Evolutionary conservation across 2,888 invertebrate genomes (phyloP), one percentile per base, ranked within the genome.

Genomic region (Scelioninae gen. 2): DNA sequence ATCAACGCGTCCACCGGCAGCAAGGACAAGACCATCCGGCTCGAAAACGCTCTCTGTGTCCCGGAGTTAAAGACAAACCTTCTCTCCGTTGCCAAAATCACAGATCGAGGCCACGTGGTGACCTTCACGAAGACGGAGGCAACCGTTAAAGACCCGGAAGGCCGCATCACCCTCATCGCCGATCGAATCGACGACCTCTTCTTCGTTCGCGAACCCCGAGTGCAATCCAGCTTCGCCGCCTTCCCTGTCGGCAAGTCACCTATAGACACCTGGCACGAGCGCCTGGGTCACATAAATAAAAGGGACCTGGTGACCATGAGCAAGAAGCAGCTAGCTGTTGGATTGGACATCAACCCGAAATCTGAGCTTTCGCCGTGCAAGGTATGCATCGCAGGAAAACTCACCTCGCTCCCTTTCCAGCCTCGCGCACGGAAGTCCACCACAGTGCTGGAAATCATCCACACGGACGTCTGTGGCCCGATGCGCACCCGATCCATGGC

Each of bases 31-130:
- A 11, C 28, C 4, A 31, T 73, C 22, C 63, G n/a, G n/a, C 55
- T 75, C 1, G 61, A 74, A 39, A 48, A 76, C 11, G 58, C 75
- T 0, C 61, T 78, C 2, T 72, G 39, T 13, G 76, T 77, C 15
- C 79, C 76, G 1, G 69, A 77, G 31, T 46, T 77, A 0, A 45
- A 75, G 13, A 73, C 74, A 1, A 77, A 79, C 43, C 37, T 77
- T 0, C 45, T 76, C 10, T 78, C 76, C 0, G 64, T 79, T 0
- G 67, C 74, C 0, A 77, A 77, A 55, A 76, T 78, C 3, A 73
- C 75, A 5, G 74, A 76, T 43, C 55, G 57, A 5, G 69, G 35
- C 1, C 43, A 72, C 35, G 28, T 53, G 0, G 74, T 76, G 0
- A 45, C 35, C 10, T 78, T 77, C 25, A 35, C 31, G 0, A 70